Evolutionary conservation across 2,797 vertebrate genomes (phyloP).

Genomic region (Fistularia commersonii): DNA sequence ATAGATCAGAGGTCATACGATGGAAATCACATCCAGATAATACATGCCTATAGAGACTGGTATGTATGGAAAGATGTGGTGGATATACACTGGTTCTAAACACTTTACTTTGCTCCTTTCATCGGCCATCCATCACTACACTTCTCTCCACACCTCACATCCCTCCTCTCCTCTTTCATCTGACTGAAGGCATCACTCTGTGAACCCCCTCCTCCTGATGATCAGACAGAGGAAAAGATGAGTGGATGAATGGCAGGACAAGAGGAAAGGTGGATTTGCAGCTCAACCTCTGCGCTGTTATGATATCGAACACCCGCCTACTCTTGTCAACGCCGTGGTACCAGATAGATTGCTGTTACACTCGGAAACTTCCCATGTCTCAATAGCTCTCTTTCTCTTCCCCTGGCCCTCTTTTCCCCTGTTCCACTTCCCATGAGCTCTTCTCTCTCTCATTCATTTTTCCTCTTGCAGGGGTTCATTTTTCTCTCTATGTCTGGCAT

Average conservation of each 20-base stretch:
- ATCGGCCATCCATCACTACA: background rate
- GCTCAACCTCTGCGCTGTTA: constrained; percentile 37
- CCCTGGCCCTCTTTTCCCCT: constrained; percentile 3
- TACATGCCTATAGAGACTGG: too few relatives aligned
- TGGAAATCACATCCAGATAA: too few relatives aligned
- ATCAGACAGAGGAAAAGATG: constrained; percentile 24
- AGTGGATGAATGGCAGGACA: constrained; percentile 21
- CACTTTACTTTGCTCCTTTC: background rate
- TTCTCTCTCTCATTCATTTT: constrained; percentile 9
- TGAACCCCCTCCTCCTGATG: constrained; percentile 2
- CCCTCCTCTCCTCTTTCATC: constrained; percentile 8
- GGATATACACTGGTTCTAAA: too few relatives aligned
- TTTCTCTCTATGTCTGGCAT: constrained; percentile 48
- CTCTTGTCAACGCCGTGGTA: constrained; percentile 38
- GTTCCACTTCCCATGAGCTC: background rate
- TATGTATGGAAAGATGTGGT: too few relatives aligned
- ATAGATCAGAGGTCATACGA: too few relatives aligned
- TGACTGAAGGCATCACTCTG: constrained; percentile 15
- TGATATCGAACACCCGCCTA: constrained; percentile 47
- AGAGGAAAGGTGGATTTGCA: constrained; percentile 38
- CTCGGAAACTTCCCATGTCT: constrained; percentile 42
- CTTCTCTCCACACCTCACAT: constrained; percentile 1
- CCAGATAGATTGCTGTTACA: constrained; percentile 52
- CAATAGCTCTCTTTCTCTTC: constrained; percentile 21
- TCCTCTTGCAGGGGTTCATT: constrained; percentile 42